Evolutionary conservation across 2,888 invertebrate species (phyloP).

Genomic region (Sphaerophoria taeniata): DNA sequence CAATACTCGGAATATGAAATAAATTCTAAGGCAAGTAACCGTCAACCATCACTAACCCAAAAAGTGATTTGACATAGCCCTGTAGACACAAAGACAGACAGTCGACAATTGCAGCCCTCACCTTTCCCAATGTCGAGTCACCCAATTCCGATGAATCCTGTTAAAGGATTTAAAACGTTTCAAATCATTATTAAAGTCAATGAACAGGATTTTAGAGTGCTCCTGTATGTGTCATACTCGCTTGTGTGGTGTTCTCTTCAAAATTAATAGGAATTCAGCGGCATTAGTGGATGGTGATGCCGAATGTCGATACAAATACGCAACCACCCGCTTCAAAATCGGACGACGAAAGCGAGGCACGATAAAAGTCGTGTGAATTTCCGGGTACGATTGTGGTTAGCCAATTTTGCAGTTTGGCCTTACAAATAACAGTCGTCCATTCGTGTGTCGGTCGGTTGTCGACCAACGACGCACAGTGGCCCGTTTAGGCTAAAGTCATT

Average conservation of each 20-base stretch:
- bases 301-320: conserved; percentile 10
- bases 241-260: too few species aligned
- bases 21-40: conserved; percentile 12
- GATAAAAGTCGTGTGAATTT: conserved; percentile 40
- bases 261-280: conserved; percentile 60
- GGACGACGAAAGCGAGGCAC: not conserved
- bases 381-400: conserved; percentile 55
- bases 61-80: conserved; percentile 7
- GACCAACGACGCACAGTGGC: too few species aligned
- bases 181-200: conserved; percentile 67
- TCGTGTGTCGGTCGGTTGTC: not conserved
- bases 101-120: not conserved
- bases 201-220: conserved; percentile 33
- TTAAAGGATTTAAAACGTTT: conserved; percentile 47
- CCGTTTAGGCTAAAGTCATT: too few species aligned
- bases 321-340: not conserved
- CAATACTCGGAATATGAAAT: conserved; percentile 21
- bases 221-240: not conserved
- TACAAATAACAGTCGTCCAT: conserved; percentile 44
- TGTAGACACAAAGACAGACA: not conserved
- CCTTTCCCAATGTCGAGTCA: not conserved
- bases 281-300: not conserved
- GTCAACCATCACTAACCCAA: conserved; percentile 7
- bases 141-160: conserved; percentile 3
- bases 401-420: conserved; percentile 67